Evolutionary conservation across 2,113 vertebrate species (phyloP), one percentile per base, ranked within the genome.

Genomic region (Ciconia stormi): DNA sequence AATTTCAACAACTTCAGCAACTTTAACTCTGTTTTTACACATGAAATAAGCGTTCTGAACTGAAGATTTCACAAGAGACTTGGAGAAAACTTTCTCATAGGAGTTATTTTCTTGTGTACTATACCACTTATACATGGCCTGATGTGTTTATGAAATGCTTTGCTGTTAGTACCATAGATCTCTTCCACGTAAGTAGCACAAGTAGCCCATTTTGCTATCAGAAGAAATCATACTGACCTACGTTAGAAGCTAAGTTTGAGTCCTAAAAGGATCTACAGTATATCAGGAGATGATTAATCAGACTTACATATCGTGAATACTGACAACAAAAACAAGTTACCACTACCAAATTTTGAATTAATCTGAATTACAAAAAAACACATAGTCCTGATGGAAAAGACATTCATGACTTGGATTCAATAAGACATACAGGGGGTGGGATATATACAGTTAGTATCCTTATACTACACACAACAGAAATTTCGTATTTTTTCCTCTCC

Each of bases 111-210:
- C 34, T 22, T 67, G 8, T 22, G 13, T 49, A 49, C 25, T 62
- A 55, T 30, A 30, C 7, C 11, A 63, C 26, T 55, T 22, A 77
- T 14, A 36, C 8, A 49, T 10, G 47, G 21, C 82, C 40, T 20
- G 36, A 49, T 7, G 10, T 40, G 13, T 42, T 67, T 53, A 23
- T 23, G 8, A 87, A 76, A 69, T 20, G 9, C 21, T 87, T 87
- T 74, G 53, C 21, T 76, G 15, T 55, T 69, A 61, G 30, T 23
- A 53, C 27, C 15, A 29, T 62, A 69, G 55, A 49, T 21, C 19
- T 32, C 44, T 36, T 36, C 17, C 19, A 27, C 18, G 1, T n/a
- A 47, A 42, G 32, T 38, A 23, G n/a, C 2, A 2, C 4, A 1
- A 42, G 26, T n/a, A 40, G 30, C 3, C 21, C 27, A 29, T 79